A percentile compares a stretch with the other conserved stretches of the same genome.
Conservation (phyloP, 37 sponge, comb jelly and placozoan species). For the Haliclona indistincta region DNA sequence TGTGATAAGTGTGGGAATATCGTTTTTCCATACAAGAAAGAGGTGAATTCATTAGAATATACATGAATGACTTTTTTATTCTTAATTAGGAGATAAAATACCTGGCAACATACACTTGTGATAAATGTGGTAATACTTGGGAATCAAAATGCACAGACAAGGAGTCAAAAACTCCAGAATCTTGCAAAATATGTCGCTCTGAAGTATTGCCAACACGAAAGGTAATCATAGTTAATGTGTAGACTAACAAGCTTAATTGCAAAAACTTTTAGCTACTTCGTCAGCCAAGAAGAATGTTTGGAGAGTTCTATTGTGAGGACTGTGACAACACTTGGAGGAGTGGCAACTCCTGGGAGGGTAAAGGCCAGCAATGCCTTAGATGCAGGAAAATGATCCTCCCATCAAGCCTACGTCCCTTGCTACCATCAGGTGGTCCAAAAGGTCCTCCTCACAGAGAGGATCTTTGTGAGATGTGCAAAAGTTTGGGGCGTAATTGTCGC, state of each 20-base stretch:
- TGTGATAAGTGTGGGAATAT: not conserved
- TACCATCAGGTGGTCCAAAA: too few species aligned
- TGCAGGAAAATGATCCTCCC: conserved; percentile 23
- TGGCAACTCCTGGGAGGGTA: conserved; percentile 41
- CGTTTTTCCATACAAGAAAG: not conserved
- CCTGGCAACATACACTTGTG: not conserved
- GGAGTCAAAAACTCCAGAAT: not conserved
- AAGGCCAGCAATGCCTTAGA: conserved; percentile 27
- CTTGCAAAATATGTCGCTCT: not conserved
- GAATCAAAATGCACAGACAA: not conserved
- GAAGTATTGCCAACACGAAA: not conserved
- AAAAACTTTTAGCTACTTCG: not conserved
- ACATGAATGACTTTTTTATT: not conserved
- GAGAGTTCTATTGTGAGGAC: conserved; percentile 28
- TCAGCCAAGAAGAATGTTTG: conserved; percentile 10
- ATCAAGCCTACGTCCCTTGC: conserved; percentile 1
- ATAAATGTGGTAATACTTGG: not conserved
- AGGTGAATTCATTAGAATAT: not conserved
- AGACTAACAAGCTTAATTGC: not conserved
- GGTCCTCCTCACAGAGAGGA: not conserved
- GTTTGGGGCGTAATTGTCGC: not conserved
- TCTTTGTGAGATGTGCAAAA: conserved; percentile 11
- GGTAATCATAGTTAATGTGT: not conserved
- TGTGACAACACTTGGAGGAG: conserved; percentile 22
- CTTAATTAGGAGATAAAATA: not conserved